Evolutionary conservation across 1,140 invertebrate genomes (phyloP).

Genomic region (Mycetomoellerius zeteki): DNA sequence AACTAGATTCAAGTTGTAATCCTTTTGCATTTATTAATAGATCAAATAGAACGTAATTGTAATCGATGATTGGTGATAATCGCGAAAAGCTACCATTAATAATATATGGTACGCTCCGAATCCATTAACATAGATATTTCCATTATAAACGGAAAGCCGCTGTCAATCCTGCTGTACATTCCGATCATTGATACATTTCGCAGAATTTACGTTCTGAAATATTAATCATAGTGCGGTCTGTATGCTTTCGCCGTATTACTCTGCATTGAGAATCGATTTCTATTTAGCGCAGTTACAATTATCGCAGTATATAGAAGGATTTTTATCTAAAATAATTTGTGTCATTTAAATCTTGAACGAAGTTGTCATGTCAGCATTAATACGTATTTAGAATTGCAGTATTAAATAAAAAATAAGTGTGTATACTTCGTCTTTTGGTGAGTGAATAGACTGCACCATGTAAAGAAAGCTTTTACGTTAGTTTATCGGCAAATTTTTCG

Average conservation of each 20-base stretch:
- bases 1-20: conserved; percentile 10
- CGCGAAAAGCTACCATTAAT: background rate
- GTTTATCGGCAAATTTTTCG: background rate
- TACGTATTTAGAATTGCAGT: background rate
- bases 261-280: background rate
- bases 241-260: background rate
- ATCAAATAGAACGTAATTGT: conserved; percentile 1
- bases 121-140: conserved; percentile 34
- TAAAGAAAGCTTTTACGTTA: background rate
- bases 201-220: conserved; percentile 23
- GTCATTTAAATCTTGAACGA: background rate
- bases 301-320: background rate
- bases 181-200: conserved; percentile 25
- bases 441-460: background rate
- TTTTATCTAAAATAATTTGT: background rate
- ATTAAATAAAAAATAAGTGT: background rate
- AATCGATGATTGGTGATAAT: conserved; percentile 30
- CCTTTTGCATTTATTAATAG: conserved; percentile 28
- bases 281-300: background rate
- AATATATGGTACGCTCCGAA: conserved; percentile 3
- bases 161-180: conserved; percentile 13
- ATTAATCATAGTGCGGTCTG: conserved; percentile 10
- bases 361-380: background rate
- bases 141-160: conserved; percentile 23
- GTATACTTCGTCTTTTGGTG: background rate